These are phyloP conservation scores for Vulpes ferrilata DNA, from an alignment of 2,113 vertebrate species.

Conservation along the genomic window DNA sequence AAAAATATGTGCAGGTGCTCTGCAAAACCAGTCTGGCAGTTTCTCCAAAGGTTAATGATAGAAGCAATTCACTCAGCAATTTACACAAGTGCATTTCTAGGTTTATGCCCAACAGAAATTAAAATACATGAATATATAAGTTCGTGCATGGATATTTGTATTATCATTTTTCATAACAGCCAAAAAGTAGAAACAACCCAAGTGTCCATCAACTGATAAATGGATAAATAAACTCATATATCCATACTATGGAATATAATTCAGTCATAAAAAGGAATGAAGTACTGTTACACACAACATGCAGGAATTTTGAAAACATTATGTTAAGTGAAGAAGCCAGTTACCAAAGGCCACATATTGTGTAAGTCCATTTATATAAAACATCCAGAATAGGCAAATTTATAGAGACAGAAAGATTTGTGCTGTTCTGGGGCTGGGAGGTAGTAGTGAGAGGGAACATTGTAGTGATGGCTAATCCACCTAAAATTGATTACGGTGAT, in stretches of 20 bases:
- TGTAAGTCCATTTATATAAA: not conserved
- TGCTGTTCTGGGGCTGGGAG: not conserved
- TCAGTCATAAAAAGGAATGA: not conserved
- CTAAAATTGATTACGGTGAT: not conserved
- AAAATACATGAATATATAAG: not conserved
- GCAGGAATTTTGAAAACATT: not conserved
- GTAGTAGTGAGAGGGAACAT: not conserved
- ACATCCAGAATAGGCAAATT: constrained; percentile 1
- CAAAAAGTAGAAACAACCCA: constrained; percentile 10
- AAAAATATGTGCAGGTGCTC: not conserved
- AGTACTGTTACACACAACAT: not conserved
- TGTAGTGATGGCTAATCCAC: not conserved
- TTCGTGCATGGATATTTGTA: not conserved
- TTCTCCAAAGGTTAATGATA: not conserved
- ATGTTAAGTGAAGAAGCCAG: not conserved
- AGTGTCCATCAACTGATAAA: not conserved
- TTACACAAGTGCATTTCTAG: not conserved
- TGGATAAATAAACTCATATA: not conserved
- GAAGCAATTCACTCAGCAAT: not conserved
- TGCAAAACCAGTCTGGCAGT: not conserved
- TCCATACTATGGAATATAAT: not conserved
- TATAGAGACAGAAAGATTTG: not conserved
- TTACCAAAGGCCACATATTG: not conserved
- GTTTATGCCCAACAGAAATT: not conserved
- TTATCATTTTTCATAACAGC: not conserved